Conservation (phyloP, 2,888 invertebrate species). For the Caenorhabditis afra region DNA sequence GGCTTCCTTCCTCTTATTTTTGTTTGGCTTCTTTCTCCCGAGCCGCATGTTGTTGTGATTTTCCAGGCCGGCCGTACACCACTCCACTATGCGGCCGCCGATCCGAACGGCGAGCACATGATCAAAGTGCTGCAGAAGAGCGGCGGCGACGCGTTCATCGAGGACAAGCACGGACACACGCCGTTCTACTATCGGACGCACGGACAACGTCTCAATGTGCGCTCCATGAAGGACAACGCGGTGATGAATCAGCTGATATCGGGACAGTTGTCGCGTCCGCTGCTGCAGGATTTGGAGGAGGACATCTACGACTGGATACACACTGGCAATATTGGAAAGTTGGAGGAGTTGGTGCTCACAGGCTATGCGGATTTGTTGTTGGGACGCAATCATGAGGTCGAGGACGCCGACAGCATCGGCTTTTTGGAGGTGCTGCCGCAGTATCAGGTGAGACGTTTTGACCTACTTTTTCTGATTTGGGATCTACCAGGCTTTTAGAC, state of each 20-base stretch:
- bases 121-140: conserved; percentile 81
- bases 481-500: too few species aligned
- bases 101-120: conserved; percentile 80
- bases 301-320: conserved; percentile 82
- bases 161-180: conserved; percentile 85
- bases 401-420: conserved; percentile 83
- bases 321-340: conserved; percentile 90
- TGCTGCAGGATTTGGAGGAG: conserved; percentile 81
- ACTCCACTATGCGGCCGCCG: conserved; percentile 81
- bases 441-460: conserved; percentile 87
- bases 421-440: conserved; percentile 92
- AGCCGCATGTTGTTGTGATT: not conserved
- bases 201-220: conserved; percentile 86
- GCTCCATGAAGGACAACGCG: conserved; percentile 76
- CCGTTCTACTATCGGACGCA: conserved; percentile 89
- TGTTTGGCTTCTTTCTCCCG: too few species aligned
- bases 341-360: conserved; percentile 91
- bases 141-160: conserved; percentile 81
- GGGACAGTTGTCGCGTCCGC: conserved; percentile 78
- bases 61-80: conserved; percentile 79
- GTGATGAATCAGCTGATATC: conserved; percentile 79
- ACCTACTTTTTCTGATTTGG: too few species aligned
- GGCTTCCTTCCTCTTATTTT: conserved; percentile 7
- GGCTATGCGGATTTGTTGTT: conserved; percentile 90
- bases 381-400: conserved; percentile 83